Conservation (phyloP, 2,888 invertebrate species). For the Nipponacmea schrenckii region DNA sequence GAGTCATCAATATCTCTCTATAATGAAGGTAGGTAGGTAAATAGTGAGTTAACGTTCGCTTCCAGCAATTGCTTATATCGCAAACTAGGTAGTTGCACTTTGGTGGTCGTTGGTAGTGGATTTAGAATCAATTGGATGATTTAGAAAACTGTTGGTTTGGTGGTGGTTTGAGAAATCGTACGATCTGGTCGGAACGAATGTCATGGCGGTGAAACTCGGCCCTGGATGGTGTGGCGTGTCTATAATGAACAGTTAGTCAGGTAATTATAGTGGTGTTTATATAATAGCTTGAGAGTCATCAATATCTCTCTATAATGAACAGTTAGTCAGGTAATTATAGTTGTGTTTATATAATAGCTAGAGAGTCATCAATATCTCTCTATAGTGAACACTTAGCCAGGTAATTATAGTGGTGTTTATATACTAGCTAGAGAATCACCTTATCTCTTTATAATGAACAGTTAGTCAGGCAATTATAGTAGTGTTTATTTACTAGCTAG, state of each 20-base stretch:
- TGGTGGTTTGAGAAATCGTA: no score
- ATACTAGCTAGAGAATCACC: neutral
- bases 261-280: no score
- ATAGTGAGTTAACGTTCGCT: conserved; percentile 45
- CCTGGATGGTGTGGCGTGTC: no score
- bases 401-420: conserved; percentile 40
- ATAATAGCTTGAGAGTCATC: conserved; percentile 70
- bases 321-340: conserved; percentile 37
- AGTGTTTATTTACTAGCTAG: neutral
- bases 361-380: conserved; percentile 66
- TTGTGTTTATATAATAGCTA: neutral
- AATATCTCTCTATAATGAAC: no score
- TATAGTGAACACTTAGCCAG: conserved; percentile 82
- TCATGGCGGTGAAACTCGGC: no score
- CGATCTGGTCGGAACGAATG: no score
- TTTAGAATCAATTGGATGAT: no score
- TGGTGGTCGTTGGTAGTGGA: no score
- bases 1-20: conserved; percentile 69
- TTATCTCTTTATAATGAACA: conserved; percentile 79
- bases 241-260: conserved; percentile 82
- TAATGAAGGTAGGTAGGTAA: conserved; percentile 75
- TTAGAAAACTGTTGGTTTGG: no score
- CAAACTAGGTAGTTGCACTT: no score
- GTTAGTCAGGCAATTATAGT: conserved; percentile 72
- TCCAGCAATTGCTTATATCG: no score